Evolutionary conservation across 2,888 invertebrate species (phyloP).

Genomic region (Orthonychiurus folsomi): DNA sequence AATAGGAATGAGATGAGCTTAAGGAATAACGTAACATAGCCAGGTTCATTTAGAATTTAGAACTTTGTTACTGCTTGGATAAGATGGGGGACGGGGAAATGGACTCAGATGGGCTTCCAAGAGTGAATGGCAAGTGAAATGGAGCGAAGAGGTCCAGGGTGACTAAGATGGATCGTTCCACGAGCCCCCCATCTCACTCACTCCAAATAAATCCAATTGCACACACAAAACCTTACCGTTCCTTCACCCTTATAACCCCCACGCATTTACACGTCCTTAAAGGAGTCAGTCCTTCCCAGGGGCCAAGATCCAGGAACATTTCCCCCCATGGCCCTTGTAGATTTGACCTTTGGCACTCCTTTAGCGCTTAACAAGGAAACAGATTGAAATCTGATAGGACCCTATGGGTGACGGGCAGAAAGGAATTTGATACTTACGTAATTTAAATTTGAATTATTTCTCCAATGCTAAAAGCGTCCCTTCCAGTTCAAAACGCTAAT

Average conservation of each 20-base stretch:
- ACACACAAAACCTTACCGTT: background rate
- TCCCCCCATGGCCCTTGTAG: background rate
- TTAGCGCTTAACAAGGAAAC: background rate
- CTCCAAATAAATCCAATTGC: constrained; percentile 10
- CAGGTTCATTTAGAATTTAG: background rate
- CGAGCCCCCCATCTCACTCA: constrained; percentile 34
- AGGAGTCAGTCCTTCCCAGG: too few species aligned
- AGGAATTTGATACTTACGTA: too few species aligned
- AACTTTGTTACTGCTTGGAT: background rate
- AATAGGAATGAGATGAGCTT: background rate
- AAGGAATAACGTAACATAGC: background rate
- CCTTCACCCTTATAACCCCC: background rate
- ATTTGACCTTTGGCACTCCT: background rate
- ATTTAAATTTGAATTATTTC: too few species aligned
- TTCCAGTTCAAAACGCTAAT: too few species aligned
- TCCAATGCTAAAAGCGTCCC: too few species aligned
- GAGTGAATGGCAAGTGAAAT: constrained; percentile 40
- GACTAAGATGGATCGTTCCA: constrained; percentile 40
- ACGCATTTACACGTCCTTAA: too few species aligned
- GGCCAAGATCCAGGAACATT: background rate
- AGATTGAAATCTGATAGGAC: background rate
- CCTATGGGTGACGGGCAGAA: too few species aligned
- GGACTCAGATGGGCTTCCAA: constrained; percentile 15
- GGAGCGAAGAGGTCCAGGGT: constrained; percentile 36
- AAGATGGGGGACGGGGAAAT: background rate